Percentiles rank a stretch among this genome's conserved stretches.
phyloP scores from a whole-genome alignment of 2,113 vertebrate species.

The Dasyprocta punctata region DNA sequence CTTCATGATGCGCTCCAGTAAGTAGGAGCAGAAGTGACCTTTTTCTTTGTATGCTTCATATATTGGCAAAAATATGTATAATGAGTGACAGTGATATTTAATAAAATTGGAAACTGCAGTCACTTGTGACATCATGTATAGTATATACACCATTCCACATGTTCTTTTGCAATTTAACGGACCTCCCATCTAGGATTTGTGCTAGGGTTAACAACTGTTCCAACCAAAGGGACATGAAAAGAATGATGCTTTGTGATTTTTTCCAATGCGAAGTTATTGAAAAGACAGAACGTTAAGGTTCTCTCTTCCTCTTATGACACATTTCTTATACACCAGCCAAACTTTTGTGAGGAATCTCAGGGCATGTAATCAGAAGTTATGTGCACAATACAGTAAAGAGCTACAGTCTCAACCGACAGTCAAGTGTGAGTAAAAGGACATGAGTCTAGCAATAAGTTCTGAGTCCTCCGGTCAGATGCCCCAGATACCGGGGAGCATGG shows the following conservation, averaged over 20 bases:
- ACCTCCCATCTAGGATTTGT: background rate
- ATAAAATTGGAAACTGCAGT: background rate
- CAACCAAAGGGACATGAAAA: too few relatives aligned
- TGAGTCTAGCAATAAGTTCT: background rate
- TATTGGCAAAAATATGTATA: background rate
- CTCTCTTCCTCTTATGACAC: background rate
- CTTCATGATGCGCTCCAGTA: background rate
- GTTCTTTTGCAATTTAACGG: background rate
- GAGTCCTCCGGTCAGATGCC: background rate
- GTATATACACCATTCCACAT: background rate
- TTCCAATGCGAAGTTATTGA: background rate
- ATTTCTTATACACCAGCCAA: background rate
- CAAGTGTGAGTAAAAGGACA: background rate
- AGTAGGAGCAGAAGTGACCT: background rate
- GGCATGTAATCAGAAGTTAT: too few relatives aligned
- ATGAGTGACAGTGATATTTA: background rate
- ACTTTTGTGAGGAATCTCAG: background rate
- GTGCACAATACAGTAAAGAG: background rate
- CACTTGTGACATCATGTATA: background rate
- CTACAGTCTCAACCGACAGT: background rate
- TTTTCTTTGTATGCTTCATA: background rate
- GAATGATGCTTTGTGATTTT: background rate
- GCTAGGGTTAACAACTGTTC: background rate
- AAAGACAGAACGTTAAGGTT: background rate
- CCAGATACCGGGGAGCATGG: accelerated